Evolutionary conservation across 2,113 vertebrate genomes (phyloP).

Genomic region (Pomatorhinus ruficollis): DNA sequence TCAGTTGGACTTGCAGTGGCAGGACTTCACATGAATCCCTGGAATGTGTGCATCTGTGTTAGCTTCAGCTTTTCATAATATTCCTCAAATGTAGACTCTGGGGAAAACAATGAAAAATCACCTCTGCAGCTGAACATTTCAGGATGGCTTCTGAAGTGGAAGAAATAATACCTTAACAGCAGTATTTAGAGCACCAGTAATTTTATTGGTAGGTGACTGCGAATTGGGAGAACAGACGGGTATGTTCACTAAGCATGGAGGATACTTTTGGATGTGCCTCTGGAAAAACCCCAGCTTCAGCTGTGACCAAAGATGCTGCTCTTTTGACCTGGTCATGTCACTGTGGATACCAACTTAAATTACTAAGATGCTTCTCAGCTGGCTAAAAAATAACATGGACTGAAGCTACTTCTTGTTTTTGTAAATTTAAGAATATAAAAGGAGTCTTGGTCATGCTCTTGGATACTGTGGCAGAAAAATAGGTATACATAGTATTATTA

Average conservation of each 20-base stretch:
- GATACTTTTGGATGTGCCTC: neutral
- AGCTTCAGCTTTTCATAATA: slow-evolving; percentile 1
- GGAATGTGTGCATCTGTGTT: slow-evolving; percentile 3
- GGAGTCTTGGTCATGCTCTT: neutral
- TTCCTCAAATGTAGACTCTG: slow-evolving; percentile 17
- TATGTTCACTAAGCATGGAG: neutral
- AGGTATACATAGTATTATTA: neutral
- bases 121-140: neutral
- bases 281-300: neutral
- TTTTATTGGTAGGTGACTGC: neutral
- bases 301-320: neutral
- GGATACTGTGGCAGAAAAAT: neutral
- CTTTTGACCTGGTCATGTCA: neutral
- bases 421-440: neutral
- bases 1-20: neutral
- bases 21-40: neutral
- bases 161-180: neutral
- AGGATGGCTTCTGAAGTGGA: neutral
- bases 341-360: neutral
- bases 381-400: neutral
- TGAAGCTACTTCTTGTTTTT: neutral
- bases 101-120: slow-evolving; percentile 8
- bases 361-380: neutral
- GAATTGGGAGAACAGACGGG: neutral
- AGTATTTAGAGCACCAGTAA: too few relatives aligned